Evolutionary conservation across 2,888 invertebrate genomes (phyloP), one percentile per base, ranked within the genome.

Genomic region (Andrena chrysosceles): DNA sequence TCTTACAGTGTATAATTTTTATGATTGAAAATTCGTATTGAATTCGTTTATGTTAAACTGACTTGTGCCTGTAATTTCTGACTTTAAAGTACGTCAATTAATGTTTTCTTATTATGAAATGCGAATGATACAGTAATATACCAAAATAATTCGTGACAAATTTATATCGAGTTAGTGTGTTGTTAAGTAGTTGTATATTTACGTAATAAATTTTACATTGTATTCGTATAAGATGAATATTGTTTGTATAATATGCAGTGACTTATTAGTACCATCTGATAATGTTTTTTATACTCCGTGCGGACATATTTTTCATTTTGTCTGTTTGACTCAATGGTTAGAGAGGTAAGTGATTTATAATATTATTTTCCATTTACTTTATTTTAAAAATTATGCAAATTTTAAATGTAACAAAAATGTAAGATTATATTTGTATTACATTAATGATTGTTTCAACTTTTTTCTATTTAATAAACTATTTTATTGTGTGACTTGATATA

Each of bases 301-400:
- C 74, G 91, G 92, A 7, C 93, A 93, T 31, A 85, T 90, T 60
- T 93, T 93, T 74, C 92, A 93, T 54, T 83, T 86, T 23, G 35
- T 29, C 0, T 93, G 93, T 62, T 82, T 93, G 0, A 64, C 77
- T 5, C 85, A 87, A 35, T 93, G 93, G 93, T 83, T 93, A 0
- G 90, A 90, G 35, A 88, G 89, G 92, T 92, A 64, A 35, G 0
- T 29, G 7, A 29, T 33, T 1, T 77, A 42, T 69, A 69, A 31
- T 60, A 20, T 59, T 54, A 48, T 31, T 16, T 35, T 33, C 6
- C 16, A 8, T 7, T 74, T 69, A n/a, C 49, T 16, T 33, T 33
- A 29, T 63, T 63, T 49, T 7, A 68, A 60, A 23, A 42, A 2
- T 26, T 20, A 0, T 56, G 13, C 16, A 23, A 10, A 70, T n/a